Conservation (phyloP, 2,888 invertebrate species). For the Chrysomela aeneicollis region DNA sequence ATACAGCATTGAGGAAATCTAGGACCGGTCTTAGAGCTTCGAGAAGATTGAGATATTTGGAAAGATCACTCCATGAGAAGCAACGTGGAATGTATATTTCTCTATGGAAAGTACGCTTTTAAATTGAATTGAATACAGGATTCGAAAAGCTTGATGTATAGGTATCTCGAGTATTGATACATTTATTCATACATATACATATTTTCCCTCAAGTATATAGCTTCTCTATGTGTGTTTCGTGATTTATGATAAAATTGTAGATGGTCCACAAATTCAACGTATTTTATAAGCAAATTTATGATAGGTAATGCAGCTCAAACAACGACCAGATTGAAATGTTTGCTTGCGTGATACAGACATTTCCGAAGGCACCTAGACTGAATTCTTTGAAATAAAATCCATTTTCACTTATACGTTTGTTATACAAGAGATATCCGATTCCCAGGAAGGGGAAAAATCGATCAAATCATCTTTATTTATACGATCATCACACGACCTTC, state of each 20-base stretch:
- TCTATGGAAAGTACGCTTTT: not conserved
- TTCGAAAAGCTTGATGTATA: conserved; percentile 15
- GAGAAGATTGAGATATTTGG: too few species aligned
- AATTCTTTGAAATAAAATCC: too few species aligned
- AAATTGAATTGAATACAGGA: not conserved
- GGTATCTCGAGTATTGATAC: conserved; percentile 30
- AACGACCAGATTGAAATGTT: not conserved
- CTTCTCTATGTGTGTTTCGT: conserved; percentile 19
- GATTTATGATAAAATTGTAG: not conserved
- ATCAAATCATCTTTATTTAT: too few species aligned
- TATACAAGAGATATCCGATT: too few species aligned
- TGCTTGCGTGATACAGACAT: too few species aligned
- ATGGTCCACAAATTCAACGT: not conserved
- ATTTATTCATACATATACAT: conserved; percentile 44
- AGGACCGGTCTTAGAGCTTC: too few species aligned
- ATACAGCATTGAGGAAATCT: too few species aligned
- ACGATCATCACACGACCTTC: too few species aligned
- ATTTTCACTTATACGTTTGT: too few species aligned
- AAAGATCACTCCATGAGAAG: too few species aligned
- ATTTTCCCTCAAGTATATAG: conserved; percentile 41
- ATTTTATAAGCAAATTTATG: not conserved
- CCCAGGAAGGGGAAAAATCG: too few species aligned
- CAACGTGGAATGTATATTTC: not conserved
- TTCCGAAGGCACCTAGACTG: too few species aligned
- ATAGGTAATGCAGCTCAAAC: not conserved